Evolutionary conservation across 2,797 vertebrate genomes (phyloP), one percentile per base, ranked within the genome.

Genomic region (Falco cherrug): DNA sequence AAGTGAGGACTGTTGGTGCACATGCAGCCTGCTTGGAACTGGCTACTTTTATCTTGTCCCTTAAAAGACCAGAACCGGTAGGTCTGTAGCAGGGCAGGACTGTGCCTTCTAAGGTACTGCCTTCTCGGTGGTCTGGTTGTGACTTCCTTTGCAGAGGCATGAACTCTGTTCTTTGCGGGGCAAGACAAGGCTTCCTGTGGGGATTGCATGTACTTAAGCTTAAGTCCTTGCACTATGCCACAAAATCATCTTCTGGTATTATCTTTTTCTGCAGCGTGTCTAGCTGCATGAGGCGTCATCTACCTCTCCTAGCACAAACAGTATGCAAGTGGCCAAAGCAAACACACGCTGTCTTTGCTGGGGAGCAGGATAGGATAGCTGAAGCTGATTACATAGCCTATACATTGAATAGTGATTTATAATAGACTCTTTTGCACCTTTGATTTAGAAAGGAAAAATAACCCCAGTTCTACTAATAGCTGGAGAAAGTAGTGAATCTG

Each of bases 261-360:
- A 43, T 63, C 51, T 77, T 50, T 83, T 74, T 85, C 73, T 95
- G 90, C 73, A 92, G 61, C 4, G 3, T 71, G 9, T 73, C 35
- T 83, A 47, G 60, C 87, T 87, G 15, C 2, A 1, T 39, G 80
- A 91, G 91, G 80, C n/a, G 0, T 90, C 83, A 76, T 94, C 68
- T 93, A 64, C 85, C 53, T 93, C 67, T 90, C 43, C 33, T 67
- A 92, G 69, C 59, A 88, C 73, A 93, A 95, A 71, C n/a, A 71
- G 43, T 14, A 47, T 91, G 71, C 73, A 57, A 14, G 51, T 84
- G 78, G 84, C 91, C 93, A 96, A 96, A 94, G 54, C 63, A 75
- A 88, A 64, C 29, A 3, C 11, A 54, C 0, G 3, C 35, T 47
- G 25, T 80, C 89, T 65, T 77, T 90, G 59, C 61, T 54, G 51